Percentiles rank a stretch among this genome's conserved stretches.
Evolutionary conservation across 2,797 vertebrate genomes (phyloP).

Genomic region (Phrynocephalus forsythii): DNA sequence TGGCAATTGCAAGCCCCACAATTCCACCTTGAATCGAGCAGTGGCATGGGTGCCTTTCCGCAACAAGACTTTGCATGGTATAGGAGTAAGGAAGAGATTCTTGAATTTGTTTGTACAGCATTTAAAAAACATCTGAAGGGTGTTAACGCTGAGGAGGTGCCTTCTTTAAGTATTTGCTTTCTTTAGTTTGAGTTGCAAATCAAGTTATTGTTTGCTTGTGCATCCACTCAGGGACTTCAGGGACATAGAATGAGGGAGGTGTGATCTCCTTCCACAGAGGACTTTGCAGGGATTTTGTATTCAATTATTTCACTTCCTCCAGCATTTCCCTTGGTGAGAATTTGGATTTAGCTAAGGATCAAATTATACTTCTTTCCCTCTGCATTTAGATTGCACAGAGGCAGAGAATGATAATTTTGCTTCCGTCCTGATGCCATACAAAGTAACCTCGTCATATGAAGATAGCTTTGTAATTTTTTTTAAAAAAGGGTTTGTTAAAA

Average conservation of each 20-base stretch:
- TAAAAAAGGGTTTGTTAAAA: constrained; percentile 38
- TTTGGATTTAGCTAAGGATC: constrained; percentile 62
- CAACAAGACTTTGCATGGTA: constrained; percentile 1
- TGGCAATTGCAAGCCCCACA: neutral
- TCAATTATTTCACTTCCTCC: constrained; percentile 52
- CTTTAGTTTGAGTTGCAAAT: constrained; percentile 63
- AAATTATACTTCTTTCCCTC: constrained; percentile 54
- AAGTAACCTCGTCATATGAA: constrained; percentile 70
- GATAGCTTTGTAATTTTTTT: constrained; percentile 58
- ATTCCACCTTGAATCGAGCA: neutral
- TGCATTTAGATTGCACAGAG: constrained; percentile 65
- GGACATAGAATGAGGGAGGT: constrained; percentile 21
- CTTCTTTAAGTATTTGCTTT: constrained; percentile 55
- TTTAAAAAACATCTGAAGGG: constrained; percentile 57
- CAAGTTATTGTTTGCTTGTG: constrained; percentile 44
- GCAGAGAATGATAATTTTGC: constrained; percentile 49
- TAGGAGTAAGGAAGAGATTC: constrained; percentile 21
- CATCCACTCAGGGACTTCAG: constrained; percentile 38
- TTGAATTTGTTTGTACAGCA: constrained; percentile 48
- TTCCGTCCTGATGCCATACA: constrained; percentile 53
- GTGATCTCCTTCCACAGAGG: constrained; percentile 43
- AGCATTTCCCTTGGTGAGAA: constrained; percentile 44
- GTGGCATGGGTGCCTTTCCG: neutral
- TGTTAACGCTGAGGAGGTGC: constrained; percentile 65
- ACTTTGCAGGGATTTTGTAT: constrained; percentile 60